Conservation (phyloP, 2,888 invertebrate genomes). For the Chrysolina haemoptera region DNA sequence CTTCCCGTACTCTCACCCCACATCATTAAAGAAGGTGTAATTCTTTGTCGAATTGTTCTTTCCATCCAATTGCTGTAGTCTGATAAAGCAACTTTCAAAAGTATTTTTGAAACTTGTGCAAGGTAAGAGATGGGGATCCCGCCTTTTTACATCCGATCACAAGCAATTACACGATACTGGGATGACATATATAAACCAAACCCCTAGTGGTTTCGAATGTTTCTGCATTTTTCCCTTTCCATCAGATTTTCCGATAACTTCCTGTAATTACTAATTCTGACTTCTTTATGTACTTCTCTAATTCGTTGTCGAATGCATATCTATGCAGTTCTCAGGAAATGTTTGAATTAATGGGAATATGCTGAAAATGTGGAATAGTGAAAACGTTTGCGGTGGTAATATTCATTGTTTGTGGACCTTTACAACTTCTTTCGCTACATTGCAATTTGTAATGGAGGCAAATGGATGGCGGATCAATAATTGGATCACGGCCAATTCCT, state of each 20-base stretch:
- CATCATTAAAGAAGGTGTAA: too few species aligned
- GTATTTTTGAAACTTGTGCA: too few species aligned
- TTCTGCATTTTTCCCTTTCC: background rate
- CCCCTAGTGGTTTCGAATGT: background rate
- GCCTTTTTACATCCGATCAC: too few species aligned
- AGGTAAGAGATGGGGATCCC: too few species aligned
- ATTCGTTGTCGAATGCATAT: background rate
- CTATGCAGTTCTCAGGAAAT: background rate
- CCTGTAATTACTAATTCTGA: too few species aligned
- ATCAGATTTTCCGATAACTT: background rate
- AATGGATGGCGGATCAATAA: slow-evolving; percentile 44
- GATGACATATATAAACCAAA: background rate
- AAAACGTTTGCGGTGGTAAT: slow-evolving; percentile 36
- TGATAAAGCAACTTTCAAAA: too few species aligned
- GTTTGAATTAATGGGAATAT: background rate
- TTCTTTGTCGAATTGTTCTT: too few species aligned
- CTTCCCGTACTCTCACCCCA: too few species aligned
- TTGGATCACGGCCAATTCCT: slow-evolving; percentile 42
- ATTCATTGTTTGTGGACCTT: slow-evolving; percentile 40
- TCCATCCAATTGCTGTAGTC: too few species aligned
- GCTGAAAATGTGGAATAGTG: slow-evolving; percentile 23
- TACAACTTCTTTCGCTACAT: slow-evolving; percentile 41
- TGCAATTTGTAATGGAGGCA: slow-evolving; percentile 47
- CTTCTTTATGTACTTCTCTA: too few species aligned
- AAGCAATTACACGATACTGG: background rate